Evolutionary conservation across 2,797 vertebrate genomes (phyloP), one percentile per base, ranked within the genome.

Genomic region (Orestias chungarensis): DNA sequence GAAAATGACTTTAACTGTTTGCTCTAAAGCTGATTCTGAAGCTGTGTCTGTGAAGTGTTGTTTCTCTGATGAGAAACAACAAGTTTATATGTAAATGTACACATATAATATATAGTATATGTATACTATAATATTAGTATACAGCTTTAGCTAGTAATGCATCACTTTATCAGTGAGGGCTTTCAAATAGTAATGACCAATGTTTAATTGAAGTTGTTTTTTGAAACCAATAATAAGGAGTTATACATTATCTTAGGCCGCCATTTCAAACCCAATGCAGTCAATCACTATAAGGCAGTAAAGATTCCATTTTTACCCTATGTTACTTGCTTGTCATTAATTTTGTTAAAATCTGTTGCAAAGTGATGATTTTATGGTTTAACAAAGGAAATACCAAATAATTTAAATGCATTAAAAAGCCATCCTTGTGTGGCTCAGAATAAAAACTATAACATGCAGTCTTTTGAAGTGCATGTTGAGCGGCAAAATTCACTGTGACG

Each of bases 1-100:
- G 73, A 81, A 78, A 82, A 75, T 62, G 76, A 83, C 80, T 74
- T 70, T 70, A 78, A 74, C 54, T 64, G 66, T 77, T 71, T 11
- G 52, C 64, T 68, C 1, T 74, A 71, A 78, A 72, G 71, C 75
- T 82, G 69, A 82, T 68, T 3, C 15, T 27, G 50, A 43, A 15
- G 35, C 1, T 33, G 57, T 29, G 14, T 55, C 35, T 33, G 25
- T 59, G 57, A 35, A 59, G 23, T 20, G 31, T 9, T 57, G 52
- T 6, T 35, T 35, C 23, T 59, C 55, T 59, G 18, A n/a, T n/a
- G n/a, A n/a, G n/a, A n/a, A n/a, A n/a, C n/a, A n/a, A n/a, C n/a
- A n/a, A n/a, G n/a, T n/a, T n/a, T n/a, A n/a, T n/a, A n/a, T n/a
- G n/a, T n/a, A n/a, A n/a, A n/a, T n/a, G n/a, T n/a, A n/a, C n/a